Evolutionary conservation across 2,888 invertebrate species (phyloP).

Genomic region (Augiades crinisus): DNA sequence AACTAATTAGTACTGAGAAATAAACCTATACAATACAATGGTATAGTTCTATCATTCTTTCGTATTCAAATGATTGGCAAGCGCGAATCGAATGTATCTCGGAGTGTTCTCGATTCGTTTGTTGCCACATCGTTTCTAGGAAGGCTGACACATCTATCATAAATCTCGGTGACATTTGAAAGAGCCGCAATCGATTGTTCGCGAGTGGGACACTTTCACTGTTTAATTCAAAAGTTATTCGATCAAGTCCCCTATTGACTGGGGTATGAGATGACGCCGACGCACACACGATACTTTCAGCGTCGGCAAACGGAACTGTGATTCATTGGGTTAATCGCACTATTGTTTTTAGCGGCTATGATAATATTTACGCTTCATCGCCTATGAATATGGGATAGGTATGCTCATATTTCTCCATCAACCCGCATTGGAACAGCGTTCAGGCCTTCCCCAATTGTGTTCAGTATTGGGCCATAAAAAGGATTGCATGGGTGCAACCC

Average conservation of each 20-base stretch:
- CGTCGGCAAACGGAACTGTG: neutral
- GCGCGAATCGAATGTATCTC: conserved; percentile 4
- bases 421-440: too few relatives aligned
- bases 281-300: conserved; percentile 4
- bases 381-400: too few relatives aligned
- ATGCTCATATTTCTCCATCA: too few relatives aligned
- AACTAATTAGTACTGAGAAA: too few relatives aligned
- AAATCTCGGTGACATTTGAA: conserved; percentile 66
- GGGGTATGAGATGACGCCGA: conserved; percentile 5
- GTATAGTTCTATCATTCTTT: too few relatives aligned
- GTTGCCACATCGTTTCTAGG: conserved; percentile 38
- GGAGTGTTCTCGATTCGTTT: neutral
- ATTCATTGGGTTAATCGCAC: too few relatives aligned
- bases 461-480: too few relatives aligned
- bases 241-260: conserved; percentile 59
- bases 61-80: conserved; percentile 5
- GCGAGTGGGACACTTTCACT: conserved; percentile 73
- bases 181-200: conserved; percentile 68
- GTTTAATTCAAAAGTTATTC: conserved; percentile 59
- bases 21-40: too few relatives aligned
- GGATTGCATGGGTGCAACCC: too few relatives aligned
- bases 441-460: too few relatives aligned
- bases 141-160: conserved; percentile 59
- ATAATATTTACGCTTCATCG: too few relatives aligned
- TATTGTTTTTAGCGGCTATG: too few relatives aligned